Evolutionary conservation across 2,113 vertebrate genomes (phyloP).

Genomic region (Poicephalus gulielmi): DNA sequence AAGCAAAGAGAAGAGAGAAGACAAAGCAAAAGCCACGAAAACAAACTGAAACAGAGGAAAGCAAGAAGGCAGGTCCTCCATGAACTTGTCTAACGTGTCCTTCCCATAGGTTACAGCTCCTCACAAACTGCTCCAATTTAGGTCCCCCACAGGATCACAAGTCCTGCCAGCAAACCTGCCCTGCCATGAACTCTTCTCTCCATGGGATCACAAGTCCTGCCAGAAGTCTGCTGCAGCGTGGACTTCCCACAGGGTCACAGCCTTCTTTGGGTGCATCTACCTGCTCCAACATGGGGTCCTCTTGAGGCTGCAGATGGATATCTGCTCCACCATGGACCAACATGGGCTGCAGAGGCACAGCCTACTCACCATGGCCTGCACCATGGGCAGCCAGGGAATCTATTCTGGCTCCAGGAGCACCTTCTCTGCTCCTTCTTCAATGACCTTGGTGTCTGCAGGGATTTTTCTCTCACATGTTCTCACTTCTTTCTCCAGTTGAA

Average conservation of each 20-base stretch:
- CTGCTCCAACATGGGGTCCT: neutral
- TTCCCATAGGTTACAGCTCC: neutral
- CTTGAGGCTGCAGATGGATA: neutral
- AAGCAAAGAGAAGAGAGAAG: neutral
- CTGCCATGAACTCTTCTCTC: neutral
- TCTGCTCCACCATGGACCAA: neutral
- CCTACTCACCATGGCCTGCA: neutral
- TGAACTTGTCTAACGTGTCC: accelerated
- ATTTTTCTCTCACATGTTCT: neutral
- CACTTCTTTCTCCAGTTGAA: neutral
- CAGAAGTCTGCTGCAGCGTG: accelerated
- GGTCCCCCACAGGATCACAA: neutral
- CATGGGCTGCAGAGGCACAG: neutral
- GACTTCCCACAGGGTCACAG: neutral
- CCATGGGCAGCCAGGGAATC: neutral
- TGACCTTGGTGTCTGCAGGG: neutral
- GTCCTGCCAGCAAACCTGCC: neutral
- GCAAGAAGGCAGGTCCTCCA: neutral
- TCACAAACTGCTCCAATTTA: neutral
- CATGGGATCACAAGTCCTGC: neutral
- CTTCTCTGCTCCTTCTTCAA: neutral
- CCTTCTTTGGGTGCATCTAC: neutral
- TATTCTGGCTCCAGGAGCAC: too few species aligned
- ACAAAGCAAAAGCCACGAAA: accelerated
- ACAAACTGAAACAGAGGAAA: neutral